Evolutionary conservation across 1,140 invertebrate genomes (phyloP).

Genomic region (Arion vulgaris): DNA sequence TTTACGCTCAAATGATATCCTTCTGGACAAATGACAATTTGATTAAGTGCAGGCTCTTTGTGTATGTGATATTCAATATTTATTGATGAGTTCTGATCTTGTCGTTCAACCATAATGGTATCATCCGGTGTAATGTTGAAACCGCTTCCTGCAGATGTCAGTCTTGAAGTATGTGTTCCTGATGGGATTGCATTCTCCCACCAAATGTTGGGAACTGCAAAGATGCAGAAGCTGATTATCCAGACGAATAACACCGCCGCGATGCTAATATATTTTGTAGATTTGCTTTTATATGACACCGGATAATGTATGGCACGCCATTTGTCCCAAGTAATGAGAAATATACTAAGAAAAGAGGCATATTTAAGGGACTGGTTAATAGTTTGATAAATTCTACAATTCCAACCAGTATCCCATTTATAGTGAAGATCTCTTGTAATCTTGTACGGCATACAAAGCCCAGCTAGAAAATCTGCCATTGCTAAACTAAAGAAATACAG

Average conservation of each 20-base stretch:
- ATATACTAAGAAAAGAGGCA: constrained; percentile 60
- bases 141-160: not conserved
- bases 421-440: constrained; percentile 49
- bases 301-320: constrained; percentile 65
- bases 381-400: constrained; percentile 54
- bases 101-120: not conserved
- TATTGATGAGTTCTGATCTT: not conserved
- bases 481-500: constrained; percentile 60
- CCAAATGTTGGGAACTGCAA: constrained; percentile 51
- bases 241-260: constrained; percentile 48
- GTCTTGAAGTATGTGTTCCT: not conserved
- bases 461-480: constrained; percentile 57
- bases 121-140: not conserved
- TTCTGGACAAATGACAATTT: constrained; percentile 4
- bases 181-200: constrained; percentile 41
- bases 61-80: not conserved
- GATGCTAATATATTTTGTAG: constrained; percentile 50
- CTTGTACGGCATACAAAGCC: constrained; percentile 53
- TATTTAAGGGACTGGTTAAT: constrained; percentile 56
- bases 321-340: constrained; percentile 60
- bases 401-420: constrained; percentile 45
- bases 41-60: not conserved
- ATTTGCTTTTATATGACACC: constrained; percentile 58
- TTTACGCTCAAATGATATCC: constrained; percentile 10
- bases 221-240: constrained; percentile 53